Base-by-base conservation (phyloP, 2,797 vertebrate species). In the Malacoraja senta region DNA sequence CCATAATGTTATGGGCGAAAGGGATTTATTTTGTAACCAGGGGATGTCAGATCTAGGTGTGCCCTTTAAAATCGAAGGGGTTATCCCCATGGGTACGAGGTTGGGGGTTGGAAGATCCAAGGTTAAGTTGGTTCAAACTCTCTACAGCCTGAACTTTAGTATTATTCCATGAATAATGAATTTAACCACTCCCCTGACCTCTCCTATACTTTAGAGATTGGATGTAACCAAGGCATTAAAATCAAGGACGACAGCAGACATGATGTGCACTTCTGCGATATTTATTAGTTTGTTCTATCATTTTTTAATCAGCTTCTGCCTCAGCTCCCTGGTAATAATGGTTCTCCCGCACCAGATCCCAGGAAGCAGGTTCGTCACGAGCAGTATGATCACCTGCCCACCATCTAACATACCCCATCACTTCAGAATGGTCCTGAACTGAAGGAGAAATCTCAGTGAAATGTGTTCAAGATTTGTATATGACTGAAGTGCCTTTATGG, bases 301-400 rank as follows among this genome's bases (percentile, higher is more conserved):
- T 91, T 94, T 92, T 94, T 95, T 95, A 95, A 94, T 93, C 95
- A 95, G 76, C 95, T 96, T 93, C 94, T 96, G 94, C 95, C 95
- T 93, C 95, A 95, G 88, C 94, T 96, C 94, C 95, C 95, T 72
- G 95, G 95, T 93, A 95, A 95, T 93, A 93, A 95, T 93, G 94
- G 93, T 93, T 96, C 96, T 93, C 95, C 95, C 6, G 94, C 94
- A 94, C 95, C 95, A 93, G 96, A 95, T 93, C 94, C 95, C 93
- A 96, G 95, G 94, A 96, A 95, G 94, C 95, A 96, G 94, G 94
- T 93, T 91, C 94, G 95, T 86, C 94, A 93, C 77, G 94, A 95
- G 94, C 95, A 94, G 93, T 95, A 94, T 78, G 95, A 96, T 93
- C 95, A 95, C 76, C 95, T 96, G 94, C 95, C 96, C 94, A 95